These are phyloP conservation scores for Cacatua alba DNA, from an alignment of 2,113 vertebrate genomes.

Conservation along the genomic window DNA sequence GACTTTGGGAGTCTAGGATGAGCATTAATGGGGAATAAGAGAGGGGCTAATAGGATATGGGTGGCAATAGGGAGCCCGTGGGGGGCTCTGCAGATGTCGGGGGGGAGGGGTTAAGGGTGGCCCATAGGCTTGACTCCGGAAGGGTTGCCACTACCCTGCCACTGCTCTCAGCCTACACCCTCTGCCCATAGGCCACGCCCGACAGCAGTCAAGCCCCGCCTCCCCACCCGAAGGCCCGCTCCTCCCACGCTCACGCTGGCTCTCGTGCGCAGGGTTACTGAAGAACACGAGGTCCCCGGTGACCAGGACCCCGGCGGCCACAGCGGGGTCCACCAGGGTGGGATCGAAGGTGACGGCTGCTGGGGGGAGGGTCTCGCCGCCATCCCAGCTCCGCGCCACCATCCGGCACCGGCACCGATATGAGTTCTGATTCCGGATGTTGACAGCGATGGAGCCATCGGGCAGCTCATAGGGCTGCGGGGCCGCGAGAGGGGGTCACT, in stretches of 20 bases:
- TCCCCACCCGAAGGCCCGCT: neutral
- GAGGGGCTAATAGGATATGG: neutral
- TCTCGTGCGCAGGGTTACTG: neutral
- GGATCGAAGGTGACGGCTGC: neutral
- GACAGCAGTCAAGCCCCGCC: neutral
- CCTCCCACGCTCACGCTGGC: neutral
- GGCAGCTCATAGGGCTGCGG: neutral
- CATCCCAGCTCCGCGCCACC: neutral
- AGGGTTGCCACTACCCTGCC: neutral
- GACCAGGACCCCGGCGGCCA: neutral
- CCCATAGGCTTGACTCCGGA: no score
- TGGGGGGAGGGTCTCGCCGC: neutral
- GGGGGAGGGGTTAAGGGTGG: neutral
- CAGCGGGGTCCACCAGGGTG: neutral
- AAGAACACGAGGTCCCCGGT: neutral
- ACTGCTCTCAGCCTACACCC: neutral
- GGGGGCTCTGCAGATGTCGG: no score
- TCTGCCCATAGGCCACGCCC: neutral
- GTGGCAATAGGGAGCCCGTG: fast-evolving
- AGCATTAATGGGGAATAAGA: neutral
- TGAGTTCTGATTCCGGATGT: neutral
- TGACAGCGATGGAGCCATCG: neutral
- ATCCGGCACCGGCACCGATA: neutral
- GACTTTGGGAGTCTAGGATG: no score
- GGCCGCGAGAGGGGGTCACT: neutral